These are phyloP conservation scores for Premnoplex brunnescens DNA, from an alignment of 2,797 vertebrate species.

Conservation along the genomic window DNA sequence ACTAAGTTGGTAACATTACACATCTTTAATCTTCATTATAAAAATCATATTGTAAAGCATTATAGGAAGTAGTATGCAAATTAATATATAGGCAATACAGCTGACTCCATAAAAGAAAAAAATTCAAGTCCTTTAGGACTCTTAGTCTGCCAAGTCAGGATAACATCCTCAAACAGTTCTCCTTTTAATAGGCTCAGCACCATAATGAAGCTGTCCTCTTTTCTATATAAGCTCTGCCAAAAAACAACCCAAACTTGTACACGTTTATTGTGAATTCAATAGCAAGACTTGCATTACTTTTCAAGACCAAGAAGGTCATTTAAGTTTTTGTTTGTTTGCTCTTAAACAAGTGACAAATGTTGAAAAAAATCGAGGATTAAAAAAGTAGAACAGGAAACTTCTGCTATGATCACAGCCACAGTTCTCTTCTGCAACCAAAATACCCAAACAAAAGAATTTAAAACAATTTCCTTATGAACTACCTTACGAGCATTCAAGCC, in stretches of 20 bases:
- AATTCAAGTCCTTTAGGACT: background rate
- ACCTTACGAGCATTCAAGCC: slow-evolving; percentile 33
- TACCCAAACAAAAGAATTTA: background rate
- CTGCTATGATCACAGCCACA: slow-evolving; percentile 16
- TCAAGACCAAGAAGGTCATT: slow-evolving; percentile 9
- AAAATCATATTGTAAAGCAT: slow-evolving; percentile 40
- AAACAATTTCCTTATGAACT: slow-evolving; percentile 21
- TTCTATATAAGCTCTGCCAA: background rate
- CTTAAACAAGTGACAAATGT: slow-evolving; percentile 29
- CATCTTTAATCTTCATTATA: slow-evolving; percentile 41
- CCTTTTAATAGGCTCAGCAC: background rate
- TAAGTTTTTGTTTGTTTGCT: background rate
- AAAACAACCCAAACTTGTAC: background rate
- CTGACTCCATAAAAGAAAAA: background rate
- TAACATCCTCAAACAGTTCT: background rate
- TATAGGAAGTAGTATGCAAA: slow-evolving; percentile 68
- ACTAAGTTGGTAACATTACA: background rate
- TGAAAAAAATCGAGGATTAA: background rate
- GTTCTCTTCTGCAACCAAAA: slow-evolving; percentile 41
- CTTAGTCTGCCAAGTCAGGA: slow-evolving; percentile 17
- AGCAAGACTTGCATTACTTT: slow-evolving; percentile 34
- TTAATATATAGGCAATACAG: slow-evolving; percentile 67
- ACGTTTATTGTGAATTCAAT: slow-evolving; percentile 33
- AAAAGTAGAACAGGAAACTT: slow-evolving; percentile 20
- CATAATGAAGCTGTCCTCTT: background rate